Evolutionary conservation across 1,140 invertebrate genomes (phyloP).

Genomic region (Meteorus sp.): DNA sequence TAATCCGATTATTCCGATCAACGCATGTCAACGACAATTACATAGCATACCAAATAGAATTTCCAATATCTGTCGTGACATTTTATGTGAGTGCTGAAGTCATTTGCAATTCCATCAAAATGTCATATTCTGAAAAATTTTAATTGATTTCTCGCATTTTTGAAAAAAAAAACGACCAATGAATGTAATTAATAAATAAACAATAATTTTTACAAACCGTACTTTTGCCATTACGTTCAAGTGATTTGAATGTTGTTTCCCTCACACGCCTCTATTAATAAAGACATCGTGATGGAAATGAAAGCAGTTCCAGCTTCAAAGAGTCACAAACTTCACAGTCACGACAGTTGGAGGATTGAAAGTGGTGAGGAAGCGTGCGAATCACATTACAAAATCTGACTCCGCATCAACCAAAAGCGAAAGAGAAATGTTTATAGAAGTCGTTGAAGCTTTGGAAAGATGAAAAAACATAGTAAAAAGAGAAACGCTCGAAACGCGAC

Average conservation of each 20-base stretch:
- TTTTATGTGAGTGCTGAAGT: no score
- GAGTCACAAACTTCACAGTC: no score
- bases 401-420: conserved; percentile 18
- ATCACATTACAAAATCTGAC: conserved; percentile 34
- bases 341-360: conserved; percentile 19
- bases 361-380: conserved; percentile 17
- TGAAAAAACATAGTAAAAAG: conserved; percentile 2
- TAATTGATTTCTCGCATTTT: no score
- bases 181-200: no score
- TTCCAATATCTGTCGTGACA: no score
- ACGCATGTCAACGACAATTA: conserved; percentile 18
- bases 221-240: no score
- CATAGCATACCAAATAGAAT: background rate
- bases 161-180: no score
- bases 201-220: no score
- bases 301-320: conserved; percentile 10
- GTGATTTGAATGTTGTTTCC: no score
- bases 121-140: no score
- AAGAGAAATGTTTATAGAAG: background rate
- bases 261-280: background rate
- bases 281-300: background rate
- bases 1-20: conserved; percentile 16
- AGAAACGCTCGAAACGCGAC: no score
- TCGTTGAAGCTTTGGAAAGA: background rate
- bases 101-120: no score